Base-by-base conservation (phyloP, 2,888 invertebrate species). In the Cheilosia soror region DNA sequence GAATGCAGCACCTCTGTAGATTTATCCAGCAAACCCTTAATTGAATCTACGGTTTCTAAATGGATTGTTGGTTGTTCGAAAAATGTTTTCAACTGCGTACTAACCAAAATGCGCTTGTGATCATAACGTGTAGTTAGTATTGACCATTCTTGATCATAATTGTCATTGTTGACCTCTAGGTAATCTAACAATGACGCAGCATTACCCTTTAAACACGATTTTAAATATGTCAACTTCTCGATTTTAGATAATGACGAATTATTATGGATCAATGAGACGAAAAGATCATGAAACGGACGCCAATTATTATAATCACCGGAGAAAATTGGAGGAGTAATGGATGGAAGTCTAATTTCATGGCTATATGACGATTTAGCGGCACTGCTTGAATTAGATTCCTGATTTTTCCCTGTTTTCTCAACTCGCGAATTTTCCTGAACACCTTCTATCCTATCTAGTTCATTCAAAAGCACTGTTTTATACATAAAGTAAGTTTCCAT, bases 31-130 rank as follows among this genome's bases (percentile, higher is more conserved):
- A 60, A 15, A 0, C 15, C 27, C 47, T 71, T 71, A 13, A 71
- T 49, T 1, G 51, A 37, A 51, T 53, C 25, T 20, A 49, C 15
- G 7, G 33, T 65, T 33, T 65, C 63, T 6, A 25, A 13, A 13
- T 33, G 33, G 11, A 65, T 65, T 1, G n/a, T 33, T 33, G 65
- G n/a, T 25, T 62, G 72, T 3, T 27, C 72, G 40, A 51, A 51
- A 5, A 72, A 72, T 0, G 40, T 40, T 27, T 60, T 49, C 9
- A 71, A 29, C 4, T 72, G 72, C 6, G 53, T 51, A 42, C 15
- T 72, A 6, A 72, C 62, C 6, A 72, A 49, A 53, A 42, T 51
- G 11, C 71, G 49, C n/a, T 53, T 72, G 9, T 72, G 72, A n/a
- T 72, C 72, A 11, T 60, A 72, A 9, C 72, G 62, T 11, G 72